These are phyloP conservation scores for Nasonia giraulti DNA, from an alignment of 1,140 invertebrate species.

Conservation along the genomic window DNA sequence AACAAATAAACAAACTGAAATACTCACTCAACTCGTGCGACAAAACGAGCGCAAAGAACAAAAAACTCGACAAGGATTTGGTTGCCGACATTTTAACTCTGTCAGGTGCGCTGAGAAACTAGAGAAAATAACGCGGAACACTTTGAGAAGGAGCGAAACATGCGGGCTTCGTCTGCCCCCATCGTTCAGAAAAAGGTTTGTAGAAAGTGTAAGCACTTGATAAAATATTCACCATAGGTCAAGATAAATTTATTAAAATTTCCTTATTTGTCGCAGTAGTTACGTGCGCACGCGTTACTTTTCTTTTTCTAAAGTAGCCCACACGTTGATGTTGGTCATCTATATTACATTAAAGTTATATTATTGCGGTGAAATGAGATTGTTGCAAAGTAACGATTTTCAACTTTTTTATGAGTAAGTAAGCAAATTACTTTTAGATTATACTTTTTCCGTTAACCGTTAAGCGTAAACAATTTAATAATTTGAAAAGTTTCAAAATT, in stretches of 20 bases:
- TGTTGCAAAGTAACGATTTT: too few relatives aligned
- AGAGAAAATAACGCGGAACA: constrained; percentile 41
- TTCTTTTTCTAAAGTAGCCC: constrained; percentile 18
- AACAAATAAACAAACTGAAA: constrained; percentile 8
- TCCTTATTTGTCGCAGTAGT: neutral
- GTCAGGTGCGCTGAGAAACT: constrained; percentile 40
- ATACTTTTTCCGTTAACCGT: too few relatives aligned
- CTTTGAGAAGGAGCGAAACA: constrained; percentile 30
- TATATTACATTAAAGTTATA: neutral
- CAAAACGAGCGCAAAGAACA: constrained; percentile 6
- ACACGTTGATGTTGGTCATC: neutral
- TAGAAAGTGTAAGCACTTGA: constrained; percentile 46
- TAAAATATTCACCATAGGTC: constrained; percentile 39
- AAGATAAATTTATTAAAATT: constrained; percentile 41
- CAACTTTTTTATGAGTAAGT: too few relatives aligned
- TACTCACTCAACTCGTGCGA: constrained; percentile 33
- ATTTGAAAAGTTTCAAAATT: too few relatives aligned
- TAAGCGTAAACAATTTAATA: too few relatives aligned
- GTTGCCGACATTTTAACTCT: constrained; percentile 42
- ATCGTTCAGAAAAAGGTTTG: constrained; percentile 38
- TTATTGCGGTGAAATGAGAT: too few relatives aligned
- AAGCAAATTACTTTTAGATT: too few relatives aligned
- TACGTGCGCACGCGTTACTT: neutral
- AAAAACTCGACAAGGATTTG: constrained; percentile 3
- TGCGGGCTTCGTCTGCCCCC: constrained; percentile 46